Evolutionary conservation across 2,888 invertebrate genomes (phyloP), one percentile per base, ranked within the genome.

Genomic region (Ectemnius lituratus): DNA sequence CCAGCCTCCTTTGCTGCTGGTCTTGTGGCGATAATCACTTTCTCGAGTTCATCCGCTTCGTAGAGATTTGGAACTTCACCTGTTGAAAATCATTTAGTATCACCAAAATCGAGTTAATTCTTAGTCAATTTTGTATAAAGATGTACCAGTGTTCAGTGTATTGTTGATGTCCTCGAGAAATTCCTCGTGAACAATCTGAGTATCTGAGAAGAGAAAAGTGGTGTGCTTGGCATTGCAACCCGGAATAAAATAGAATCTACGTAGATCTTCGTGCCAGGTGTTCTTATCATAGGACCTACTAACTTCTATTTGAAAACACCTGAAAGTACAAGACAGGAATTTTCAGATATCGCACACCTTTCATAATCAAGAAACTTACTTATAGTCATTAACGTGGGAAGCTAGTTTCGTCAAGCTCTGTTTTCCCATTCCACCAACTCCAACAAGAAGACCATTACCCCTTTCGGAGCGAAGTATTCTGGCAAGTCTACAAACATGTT

Each of bases 91-190:
- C 37, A 2, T 6, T 8, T 1, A 2, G 0, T 49, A 52, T 16
- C 52, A 11, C 5, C n/a, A 2, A 0, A 14, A 16, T 62, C 8
- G 13, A 18, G 5, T 45, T 45, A 6, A 6, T 37, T 37, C 1
- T 4, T 8, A 2, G 5, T 37, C 5, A 11, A 52, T 6, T 52
- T 16, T 16, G 0, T 14, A 11, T 52, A 52, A 23, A 23, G 23
- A 3, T 52, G 52, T 86, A 93, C 96, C 97, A 11, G 97, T 97
- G 90, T 97, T 98, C 0, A 98, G 92, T 88, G 97, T 96, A 86
- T 97, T 97, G 88, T 97, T 98, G 62, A 98, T 96, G 85, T 98
- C 97, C 89, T 98, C 97, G 0, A 98, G 91, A 89, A 98, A 98
- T 88, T 96, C 97, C 88, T 98, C 97, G 72, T 95, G 94, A 0